Evolutionary conservation across 1,140 invertebrate genomes (phyloP), one percentile per base, ranked within the genome.

Genomic region (Venustaconcha ellipsiformis): DNA sequence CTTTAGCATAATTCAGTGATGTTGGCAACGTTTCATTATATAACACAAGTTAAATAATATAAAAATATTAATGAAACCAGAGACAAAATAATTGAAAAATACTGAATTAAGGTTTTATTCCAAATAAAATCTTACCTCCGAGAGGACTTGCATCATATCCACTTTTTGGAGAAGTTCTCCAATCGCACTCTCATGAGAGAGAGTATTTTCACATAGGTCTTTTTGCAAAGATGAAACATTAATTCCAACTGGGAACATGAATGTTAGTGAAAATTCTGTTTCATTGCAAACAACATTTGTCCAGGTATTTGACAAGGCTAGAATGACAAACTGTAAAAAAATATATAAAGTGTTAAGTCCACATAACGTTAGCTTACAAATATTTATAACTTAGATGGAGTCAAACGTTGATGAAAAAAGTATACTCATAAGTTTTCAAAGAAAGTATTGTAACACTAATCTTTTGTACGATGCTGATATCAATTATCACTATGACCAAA

Each of bases 251-350:
- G 62, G 48, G 63, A 72, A 72, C 2, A 20, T 26, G 58, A 72
- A 72, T 37, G 64, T 66, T 5, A 59, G 56, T 26, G 30, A 11
- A 30, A 72, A 72, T 26, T 58, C 5, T 13, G 62, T 66, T 55
- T 60, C 26, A 20, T 72, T 66, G 30, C 71, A 72, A 17, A 72
- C 48, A 12, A 59, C 62, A 14, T 18, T 18, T 3, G 67, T 58
- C 62, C 63, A 72, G 62, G 67, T 59, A 17, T 72, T 58, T 18
- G 26, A 60, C 30, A 72, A 66, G 30, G 66, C 57, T 37, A 72
- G 20, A 37, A 55, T 72, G 14, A 72, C 12, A 37, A 72, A 72
- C 71, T 72, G 71, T 66, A 72, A 72, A 15, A 26, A 20, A 4
- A 63, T 26, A 14, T 17, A 5, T 14, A 11, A 37, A 66, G 5